phyloP scores from a whole-genome alignment of 1,140 invertebrate species.

The Papilio polytes region DNA sequence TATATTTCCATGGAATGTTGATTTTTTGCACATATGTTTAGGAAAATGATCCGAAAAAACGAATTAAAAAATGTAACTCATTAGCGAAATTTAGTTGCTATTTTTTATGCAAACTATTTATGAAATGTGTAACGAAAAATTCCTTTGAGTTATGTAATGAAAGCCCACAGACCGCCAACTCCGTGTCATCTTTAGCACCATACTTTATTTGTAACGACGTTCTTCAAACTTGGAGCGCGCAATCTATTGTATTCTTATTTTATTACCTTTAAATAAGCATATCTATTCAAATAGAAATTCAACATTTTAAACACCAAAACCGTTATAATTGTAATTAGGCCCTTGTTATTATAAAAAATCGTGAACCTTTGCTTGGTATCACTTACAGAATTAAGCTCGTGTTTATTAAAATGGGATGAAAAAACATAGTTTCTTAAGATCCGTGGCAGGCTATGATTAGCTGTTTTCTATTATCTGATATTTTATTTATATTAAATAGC shows the following conservation, averaged over 20 bases:
- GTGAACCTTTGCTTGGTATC: background rate
- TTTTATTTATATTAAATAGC: background rate
- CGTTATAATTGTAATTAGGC: background rate
- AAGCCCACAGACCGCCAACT: conserved; percentile 17
- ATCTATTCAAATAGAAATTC: background rate
- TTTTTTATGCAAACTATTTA: no score
- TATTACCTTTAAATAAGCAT: background rate
- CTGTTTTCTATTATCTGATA: no score
- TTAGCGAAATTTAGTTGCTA: background rate
- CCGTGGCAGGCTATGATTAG: background rate
- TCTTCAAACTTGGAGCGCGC: conserved; percentile 5
- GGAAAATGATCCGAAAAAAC: background rate
- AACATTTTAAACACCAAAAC: background rate
- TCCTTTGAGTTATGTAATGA: background rate
- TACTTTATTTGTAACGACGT: conserved; percentile 8
- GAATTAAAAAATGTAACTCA: background rate
- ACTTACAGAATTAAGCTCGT: background rate
- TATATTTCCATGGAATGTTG: conserved; percentile 14
- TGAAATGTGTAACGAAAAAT: no score
- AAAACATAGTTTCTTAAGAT: background rate
- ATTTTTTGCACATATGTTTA: conserved; percentile 1
- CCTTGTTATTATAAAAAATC: background rate
- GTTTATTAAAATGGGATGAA: background rate
- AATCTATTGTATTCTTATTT: background rate
- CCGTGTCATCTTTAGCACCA: conserved; percentile 28